Percentiles rank a stretch among this genome's conserved stretches.
These are phyloP conservation scores for Sternarchorhynchus goeldii DNA, from an alignment of 2,797 vertebrate genomes.

Conservation along the genomic window DNA sequence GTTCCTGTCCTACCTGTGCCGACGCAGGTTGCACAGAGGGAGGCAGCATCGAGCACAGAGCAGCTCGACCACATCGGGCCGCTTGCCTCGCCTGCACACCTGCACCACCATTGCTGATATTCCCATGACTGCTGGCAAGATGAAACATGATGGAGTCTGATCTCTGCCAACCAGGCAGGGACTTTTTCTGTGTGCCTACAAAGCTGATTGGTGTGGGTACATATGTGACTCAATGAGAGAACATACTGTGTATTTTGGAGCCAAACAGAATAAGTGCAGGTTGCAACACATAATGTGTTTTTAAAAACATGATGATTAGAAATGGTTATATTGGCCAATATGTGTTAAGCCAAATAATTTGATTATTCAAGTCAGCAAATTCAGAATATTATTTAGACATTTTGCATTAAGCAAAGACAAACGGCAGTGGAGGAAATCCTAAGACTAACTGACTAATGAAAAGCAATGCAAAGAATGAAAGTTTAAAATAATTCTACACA, in stretches of 20 bases:
- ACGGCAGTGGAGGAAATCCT: too few species aligned
- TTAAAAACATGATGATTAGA: neutral
- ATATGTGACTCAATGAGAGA: neutral
- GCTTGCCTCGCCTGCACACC: conserved; percentile 71
- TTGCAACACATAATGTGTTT: neutral
- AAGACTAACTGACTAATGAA: too few species aligned
- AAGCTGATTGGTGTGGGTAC: neutral
- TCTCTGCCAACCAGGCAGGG: neutral
- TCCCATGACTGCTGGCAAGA: conserved; percentile 61
- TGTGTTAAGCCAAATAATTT: too few species aligned
- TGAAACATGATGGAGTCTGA: conserved; percentile 65
- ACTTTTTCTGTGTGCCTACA: neutral
- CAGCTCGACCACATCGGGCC: conserved; percentile 66
- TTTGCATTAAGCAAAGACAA: too few species aligned
- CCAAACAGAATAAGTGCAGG: neutral
- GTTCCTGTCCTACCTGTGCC: conserved; percentile 78
- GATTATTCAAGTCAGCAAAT: too few species aligned
- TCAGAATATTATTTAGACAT: too few species aligned
- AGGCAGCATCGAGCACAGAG: conserved; percentile 61
- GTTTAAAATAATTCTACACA: too few species aligned
- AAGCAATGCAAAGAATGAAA: too few species aligned
- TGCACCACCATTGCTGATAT: conserved; percentile 72
- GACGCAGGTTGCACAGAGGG: conserved; percentile 66
- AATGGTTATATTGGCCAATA: too few species aligned
- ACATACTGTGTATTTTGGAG: neutral